Conservation (phyloP, 2,888 invertebrate genomes). For the Elegia similella region DNA sequence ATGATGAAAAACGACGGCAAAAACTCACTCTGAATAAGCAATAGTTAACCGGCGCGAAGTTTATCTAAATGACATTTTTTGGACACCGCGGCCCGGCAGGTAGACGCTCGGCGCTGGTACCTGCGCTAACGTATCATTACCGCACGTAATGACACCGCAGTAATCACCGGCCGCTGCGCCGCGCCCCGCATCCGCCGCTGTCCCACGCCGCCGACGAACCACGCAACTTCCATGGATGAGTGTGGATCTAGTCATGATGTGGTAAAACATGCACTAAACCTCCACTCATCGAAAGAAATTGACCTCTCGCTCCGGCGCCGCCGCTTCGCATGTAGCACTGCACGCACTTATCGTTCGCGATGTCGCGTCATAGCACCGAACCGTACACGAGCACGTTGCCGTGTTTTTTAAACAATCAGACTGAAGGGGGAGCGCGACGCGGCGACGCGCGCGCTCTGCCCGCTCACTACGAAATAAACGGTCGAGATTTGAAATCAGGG, state of each 20-base stretch:
- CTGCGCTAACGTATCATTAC: constrained; percentile 74
- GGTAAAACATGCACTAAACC: constrained; percentile 86
- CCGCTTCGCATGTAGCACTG: constrained; percentile 62
- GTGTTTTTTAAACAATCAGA: constrained; percentile 56
- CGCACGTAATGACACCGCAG: constrained; percentile 62
- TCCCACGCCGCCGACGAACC: constrained; percentile 63
- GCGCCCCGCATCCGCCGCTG: constrained; percentile 31
- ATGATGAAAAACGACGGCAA: constrained; percentile 51
- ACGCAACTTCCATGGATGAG: constrained; percentile 87
- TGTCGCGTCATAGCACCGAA: constrained; percentile 73
- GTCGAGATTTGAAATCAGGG: constrained; percentile 81
- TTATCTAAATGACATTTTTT: constrained; percentile 66
- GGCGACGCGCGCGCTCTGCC: constrained; percentile 58
- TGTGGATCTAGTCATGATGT: constrained; percentile 90
- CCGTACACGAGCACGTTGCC: constrained; percentile 71
- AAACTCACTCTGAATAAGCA: constrained; percentile 66
- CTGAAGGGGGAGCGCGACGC: constrained; percentile 45
- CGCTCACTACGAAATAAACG: constrained; percentile 78
- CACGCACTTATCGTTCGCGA: constrained; percentile 73
- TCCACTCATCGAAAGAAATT: constrained; percentile 87
- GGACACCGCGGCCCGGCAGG: constrained; percentile 55
- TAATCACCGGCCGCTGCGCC: constrained; percentile 53
- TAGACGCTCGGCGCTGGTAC: constrained; percentile 61
- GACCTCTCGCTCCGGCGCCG: constrained; percentile 55
- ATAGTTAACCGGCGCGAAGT: constrained; percentile 56